Base-by-base conservation (phyloP, 2,797 vertebrate genomes). In the Etheostoma nigrum region DNA sequence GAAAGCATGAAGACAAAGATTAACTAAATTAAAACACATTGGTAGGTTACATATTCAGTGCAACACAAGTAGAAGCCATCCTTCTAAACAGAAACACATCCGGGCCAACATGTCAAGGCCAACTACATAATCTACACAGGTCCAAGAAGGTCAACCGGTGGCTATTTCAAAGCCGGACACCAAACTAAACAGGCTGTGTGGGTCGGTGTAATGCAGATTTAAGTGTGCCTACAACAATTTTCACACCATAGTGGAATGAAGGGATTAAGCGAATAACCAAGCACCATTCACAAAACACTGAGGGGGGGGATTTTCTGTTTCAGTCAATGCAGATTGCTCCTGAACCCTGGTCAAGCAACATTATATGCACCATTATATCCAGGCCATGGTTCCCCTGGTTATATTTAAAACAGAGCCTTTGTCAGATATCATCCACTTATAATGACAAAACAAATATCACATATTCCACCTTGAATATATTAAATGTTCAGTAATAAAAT, bases 181-280 rank as follows among this genome's bases (percentile, higher is more conserved):
- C 68, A 63, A 21, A 67, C 53, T 61, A 60, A 71, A 67, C 7
- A 51, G 23, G 62, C 52, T 48, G 65, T 71, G 67, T 45, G 73
- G 63, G 62, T 64, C 53, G 4, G 54, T 73, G 66, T 74, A 58
- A 80, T 47, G 72, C 67, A 80, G 71, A 75, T 81, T 76, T 57
- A 76, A 71, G 51, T 70, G 71, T 53, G 61, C 51, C 70, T 42
- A 61, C 42, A 60, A 45, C 75, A 70, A 33, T 85, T 81, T 81
- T 84, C 67, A 49, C 68, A 42, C 55, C 64, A 44, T 25, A 72
- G 74, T 79, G 81, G 80, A 86, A 84, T 89, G 76, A 85, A 54
- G 74, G 79, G 87, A 91, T 89, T 86, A 86, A 72, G 84, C 58
- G 47, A 74, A 88, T 86, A 86, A 87, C 80, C 63, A 81, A 83